Conservation (phyloP, 2,797 vertebrate species). For the Tragelaphus oryx region DNA sequence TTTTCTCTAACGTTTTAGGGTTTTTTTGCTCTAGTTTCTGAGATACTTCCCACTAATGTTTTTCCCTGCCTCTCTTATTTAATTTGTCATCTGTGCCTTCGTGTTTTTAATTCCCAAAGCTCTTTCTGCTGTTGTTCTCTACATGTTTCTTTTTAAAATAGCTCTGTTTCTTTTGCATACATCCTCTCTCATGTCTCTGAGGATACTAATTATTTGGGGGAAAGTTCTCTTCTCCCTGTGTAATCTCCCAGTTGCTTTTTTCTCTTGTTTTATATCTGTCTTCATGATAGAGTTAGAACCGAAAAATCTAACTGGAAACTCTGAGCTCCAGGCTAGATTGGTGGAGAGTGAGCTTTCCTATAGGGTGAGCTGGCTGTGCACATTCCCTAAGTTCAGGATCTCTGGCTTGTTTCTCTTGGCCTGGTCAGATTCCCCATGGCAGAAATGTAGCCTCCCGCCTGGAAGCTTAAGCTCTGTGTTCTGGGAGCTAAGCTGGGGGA, state of each 20-base stretch:
- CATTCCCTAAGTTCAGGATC: neutral
- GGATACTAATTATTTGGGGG: neutral
- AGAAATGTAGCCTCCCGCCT: neutral
- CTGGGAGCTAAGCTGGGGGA: neutral
- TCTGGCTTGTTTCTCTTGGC: neutral
- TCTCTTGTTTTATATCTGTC: neutral
- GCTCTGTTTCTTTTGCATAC: neutral
- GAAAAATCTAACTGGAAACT: neutral
- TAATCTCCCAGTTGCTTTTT: neutral
- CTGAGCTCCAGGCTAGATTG: neutral
- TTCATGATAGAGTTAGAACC: neutral
- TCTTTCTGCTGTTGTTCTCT: neutral
- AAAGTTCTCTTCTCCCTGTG: neutral
- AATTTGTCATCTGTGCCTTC: neutral
- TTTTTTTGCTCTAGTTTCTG: neutral
- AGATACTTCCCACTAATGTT: neutral
- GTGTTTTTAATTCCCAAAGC: neutral
- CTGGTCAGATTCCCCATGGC: neutral
- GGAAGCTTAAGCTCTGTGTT: neutral
- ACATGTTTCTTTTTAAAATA: neutral
- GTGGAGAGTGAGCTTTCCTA: neutral
- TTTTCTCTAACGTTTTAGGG: neutral
- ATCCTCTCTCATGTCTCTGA: neutral
- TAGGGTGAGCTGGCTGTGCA: neutral
- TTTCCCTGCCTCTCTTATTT: neutral